A percentile compares a stretch with the other conserved stretches of the same genome.
Evolutionary conservation across 2,888 invertebrate species (phyloP).

Genomic region (Odontomyia ornata): DNA sequence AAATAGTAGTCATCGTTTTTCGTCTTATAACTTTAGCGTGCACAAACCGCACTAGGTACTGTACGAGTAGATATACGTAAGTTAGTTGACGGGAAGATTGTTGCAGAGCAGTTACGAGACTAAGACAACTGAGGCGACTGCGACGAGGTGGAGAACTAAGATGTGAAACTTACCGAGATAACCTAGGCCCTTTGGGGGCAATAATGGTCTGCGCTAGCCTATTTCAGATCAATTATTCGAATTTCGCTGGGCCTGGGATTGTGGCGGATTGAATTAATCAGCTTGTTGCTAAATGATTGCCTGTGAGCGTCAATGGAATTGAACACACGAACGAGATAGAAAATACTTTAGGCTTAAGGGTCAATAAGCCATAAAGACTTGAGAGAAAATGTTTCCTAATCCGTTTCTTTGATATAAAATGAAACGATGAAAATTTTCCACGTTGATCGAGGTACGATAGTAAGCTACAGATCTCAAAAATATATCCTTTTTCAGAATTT

Average conservation of each 20-base stretch:
- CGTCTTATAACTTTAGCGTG: not conserved
- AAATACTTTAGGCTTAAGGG: slow-evolving; percentile 8
- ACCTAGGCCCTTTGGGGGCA: slow-evolving; percentile 38
- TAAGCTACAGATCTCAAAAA: too few relatives aligned
- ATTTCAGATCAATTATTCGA: slow-evolving; percentile 30
- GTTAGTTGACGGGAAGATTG: too few relatives aligned
- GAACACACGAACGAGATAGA: not conserved
- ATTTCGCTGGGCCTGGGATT: not conserved
- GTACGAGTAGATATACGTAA: too few relatives aligned
- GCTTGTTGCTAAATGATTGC: slow-evolving; percentile 4
- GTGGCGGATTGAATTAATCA: slow-evolving; percentile 15
- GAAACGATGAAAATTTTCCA: too few relatives aligned
- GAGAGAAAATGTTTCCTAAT: not conserved
- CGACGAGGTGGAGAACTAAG: not conserved
- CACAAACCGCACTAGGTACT: too few relatives aligned
- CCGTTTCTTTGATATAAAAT: not conserved
- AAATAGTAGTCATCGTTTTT: slow-evolving; percentile 37
- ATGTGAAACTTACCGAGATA: slow-evolving; percentile 24
- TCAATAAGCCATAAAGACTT: not conserved
- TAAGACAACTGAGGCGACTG: not conserved
- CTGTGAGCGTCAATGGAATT: slow-evolving; percentile 14
- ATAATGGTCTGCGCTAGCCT: slow-evolving; percentile 36
- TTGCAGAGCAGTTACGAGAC: not conserved
- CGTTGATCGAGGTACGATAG: too few relatives aligned
- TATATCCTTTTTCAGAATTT: too few relatives aligned